Percentiles rank a stretch among this genome's conserved stretches.
Conservation (phyloP, 2,888 invertebrate genomes). For the Bimastos eiseni region DNA sequence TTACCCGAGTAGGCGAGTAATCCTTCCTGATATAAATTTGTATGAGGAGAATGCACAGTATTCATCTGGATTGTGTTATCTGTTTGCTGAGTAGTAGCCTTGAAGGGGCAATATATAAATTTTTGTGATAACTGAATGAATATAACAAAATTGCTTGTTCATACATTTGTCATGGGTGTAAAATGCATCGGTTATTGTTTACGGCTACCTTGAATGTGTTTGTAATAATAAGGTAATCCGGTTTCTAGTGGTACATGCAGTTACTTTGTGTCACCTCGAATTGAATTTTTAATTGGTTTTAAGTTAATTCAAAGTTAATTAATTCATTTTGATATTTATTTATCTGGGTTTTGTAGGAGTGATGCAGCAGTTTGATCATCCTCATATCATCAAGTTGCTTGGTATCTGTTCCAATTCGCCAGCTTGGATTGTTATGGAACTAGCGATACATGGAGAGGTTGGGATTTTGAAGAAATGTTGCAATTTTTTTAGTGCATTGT, state of each 20-base stretch:
- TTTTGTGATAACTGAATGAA: too few relatives aligned
- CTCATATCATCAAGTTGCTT: conserved; percentile 91
- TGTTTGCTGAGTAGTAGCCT: background rate
- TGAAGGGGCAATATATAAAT: too few relatives aligned
- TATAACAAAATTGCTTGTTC: background rate
- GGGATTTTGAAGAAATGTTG: background rate
- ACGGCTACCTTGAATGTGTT: background rate
- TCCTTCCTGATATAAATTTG: too few relatives aligned
- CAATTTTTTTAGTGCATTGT: background rate
- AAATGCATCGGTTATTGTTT: background rate
- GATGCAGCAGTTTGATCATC: conserved; percentile 98
- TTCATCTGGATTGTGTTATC: background rate
- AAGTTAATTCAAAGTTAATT: conserved; percentile 13
- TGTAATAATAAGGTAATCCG: background rate
- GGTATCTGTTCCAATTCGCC: conserved; percentile 89
- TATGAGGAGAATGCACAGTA: background rate
- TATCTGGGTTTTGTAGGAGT: conserved; percentile 73
- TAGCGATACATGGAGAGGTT: conserved; percentile 87
- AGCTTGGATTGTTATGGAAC: conserved; percentile 97
- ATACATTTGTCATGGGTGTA: background rate
- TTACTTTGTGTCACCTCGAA: background rate
- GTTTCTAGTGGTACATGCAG: background rate
- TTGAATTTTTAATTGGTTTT: background rate
- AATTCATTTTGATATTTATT: background rate
- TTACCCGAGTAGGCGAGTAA: too few relatives aligned